phyloP scores from a whole-genome alignment of 2,797 vertebrate genomes.

The Pelodytes ibericus region DNA sequence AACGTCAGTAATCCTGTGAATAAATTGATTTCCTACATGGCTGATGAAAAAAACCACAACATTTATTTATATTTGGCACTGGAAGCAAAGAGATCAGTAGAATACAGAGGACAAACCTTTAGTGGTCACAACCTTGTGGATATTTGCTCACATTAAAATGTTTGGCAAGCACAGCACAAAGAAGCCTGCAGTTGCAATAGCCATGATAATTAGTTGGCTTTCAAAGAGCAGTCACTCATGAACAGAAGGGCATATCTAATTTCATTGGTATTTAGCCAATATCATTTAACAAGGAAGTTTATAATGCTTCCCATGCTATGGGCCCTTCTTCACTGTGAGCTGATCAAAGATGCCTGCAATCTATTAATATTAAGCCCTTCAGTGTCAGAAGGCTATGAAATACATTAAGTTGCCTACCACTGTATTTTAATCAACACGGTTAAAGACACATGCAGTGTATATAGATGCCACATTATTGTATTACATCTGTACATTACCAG shows the following conservation, averaged over 20 bases:
- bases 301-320: constrained; percentile 44
- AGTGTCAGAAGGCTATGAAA: too few relatives aligned
- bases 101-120: constrained; percentile 38
- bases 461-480: too few relatives aligned
- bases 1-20: too few relatives aligned
- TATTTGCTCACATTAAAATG: constrained; percentile 51
- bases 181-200: constrained; percentile 48
- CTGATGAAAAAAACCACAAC: too few relatives aligned
- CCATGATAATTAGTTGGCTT: constrained; percentile 56
- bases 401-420: background rate
- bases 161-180: constrained; percentile 51
- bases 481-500: too few relatives aligned
- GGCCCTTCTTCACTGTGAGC: constrained; percentile 36
- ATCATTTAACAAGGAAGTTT: constrained; percentile 44
- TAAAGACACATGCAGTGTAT: too few relatives aligned
- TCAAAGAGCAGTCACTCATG: constrained; percentile 55
- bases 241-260: constrained; percentile 56
- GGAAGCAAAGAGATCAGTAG: constrained; percentile 34
- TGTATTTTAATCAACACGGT: too few relatives aligned
- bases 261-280: constrained; percentile 53
- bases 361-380: background rate
- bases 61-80: too few relatives aligned
- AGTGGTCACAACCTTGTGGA: constrained; percentile 46
- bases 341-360: constrained; percentile 13
- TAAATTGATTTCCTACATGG: too few relatives aligned